These are phyloP conservation scores for Spicauda simplicius DNA, from an alignment of 2,888 invertebrate species.

Conservation along the genomic window DNA sequence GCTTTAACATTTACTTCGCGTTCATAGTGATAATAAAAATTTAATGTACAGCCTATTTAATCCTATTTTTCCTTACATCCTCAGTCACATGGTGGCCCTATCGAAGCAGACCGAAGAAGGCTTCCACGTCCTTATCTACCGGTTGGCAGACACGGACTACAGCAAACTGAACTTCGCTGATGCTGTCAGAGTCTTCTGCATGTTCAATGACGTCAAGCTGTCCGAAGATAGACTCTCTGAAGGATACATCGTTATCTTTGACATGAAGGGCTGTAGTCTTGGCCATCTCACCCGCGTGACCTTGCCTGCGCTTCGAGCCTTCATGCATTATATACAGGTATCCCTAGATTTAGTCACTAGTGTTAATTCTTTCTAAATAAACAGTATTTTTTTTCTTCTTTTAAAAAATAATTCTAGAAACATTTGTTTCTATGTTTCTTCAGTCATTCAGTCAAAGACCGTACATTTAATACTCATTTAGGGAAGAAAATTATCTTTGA, in stretches of 20 bases:
- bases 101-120: slow-evolving; percentile 86
- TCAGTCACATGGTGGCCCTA: slow-evolving; percentile 86
- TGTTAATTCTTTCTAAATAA: too few species aligned
- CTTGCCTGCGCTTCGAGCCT: slow-evolving; percentile 85
- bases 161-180: slow-evolving; percentile 87
- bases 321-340: slow-evolving; percentile 88
- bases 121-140: slow-evolving; percentile 86
- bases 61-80: slow-evolving; percentile 40
- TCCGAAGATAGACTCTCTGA: slow-evolving; percentile 85
- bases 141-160: slow-evolving; percentile 85
- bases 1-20: too few species aligned
- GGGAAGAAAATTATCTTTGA: too few species aligned
- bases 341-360: slow-evolving; percentile 35
- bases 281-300: slow-evolving; percentile 87
- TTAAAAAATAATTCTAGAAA: too few species aligned
- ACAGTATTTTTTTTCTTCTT: too few species aligned
- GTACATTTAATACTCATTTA: too few species aligned
- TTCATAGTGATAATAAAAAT: too few species aligned
- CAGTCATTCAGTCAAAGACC: too few species aligned
- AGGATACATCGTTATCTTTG: slow-evolving; percentile 87
- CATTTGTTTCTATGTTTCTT: too few species aligned
- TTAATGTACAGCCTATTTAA: background rate
- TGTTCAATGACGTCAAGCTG: slow-evolving; percentile 87
- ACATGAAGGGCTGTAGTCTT: slow-evolving; percentile 88
- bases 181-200: slow-evolving; percentile 86